A percentile compares a stretch with the other conserved stretches of the same genome.
These are phyloP conservation scores for Hartigia nigra DNA, from an alignment of 2,888 invertebrate genomes.

Conservation along the genomic window DNA sequence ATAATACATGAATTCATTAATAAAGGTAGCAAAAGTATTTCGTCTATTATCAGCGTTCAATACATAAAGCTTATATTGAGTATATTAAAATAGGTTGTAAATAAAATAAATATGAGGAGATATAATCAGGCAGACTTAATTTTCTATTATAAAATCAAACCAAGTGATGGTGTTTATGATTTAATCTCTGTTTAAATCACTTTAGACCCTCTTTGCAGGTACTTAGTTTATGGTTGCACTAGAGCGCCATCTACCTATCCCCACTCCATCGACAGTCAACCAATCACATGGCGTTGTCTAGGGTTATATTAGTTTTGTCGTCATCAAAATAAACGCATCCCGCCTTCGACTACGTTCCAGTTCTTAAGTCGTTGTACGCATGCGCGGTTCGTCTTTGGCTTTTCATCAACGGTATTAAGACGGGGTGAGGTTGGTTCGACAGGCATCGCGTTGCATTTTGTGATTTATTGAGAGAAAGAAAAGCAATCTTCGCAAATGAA, in stretches of 20 bases:
- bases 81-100: not conserved
- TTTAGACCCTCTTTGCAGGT: not conserved
- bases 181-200: not conserved
- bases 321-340: not conserved
- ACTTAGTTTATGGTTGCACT: not conserved
- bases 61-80: not conserved
- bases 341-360: not conserved
- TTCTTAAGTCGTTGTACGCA: not conserved
- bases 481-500: constrained; percentile 58
- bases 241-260: not conserved
- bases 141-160: not conserved
- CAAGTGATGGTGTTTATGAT: not conserved
- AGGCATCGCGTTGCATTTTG: not conserved
- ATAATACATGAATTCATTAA: too few species aligned
- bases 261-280: not conserved
- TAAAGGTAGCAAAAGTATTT: not conserved
- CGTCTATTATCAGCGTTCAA: not conserved
- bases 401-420: not conserved
- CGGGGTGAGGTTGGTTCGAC: constrained; percentile 3
- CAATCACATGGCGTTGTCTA: not conserved
- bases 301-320: not conserved
- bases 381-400: not conserved
- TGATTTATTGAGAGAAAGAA: not conserved
- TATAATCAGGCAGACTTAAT: not conserved
- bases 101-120: not conserved